Evolutionary conservation across 30 jellyfish, hydroid and myxozoan species (phyloP), one percentile per base, ranked within the genome.

Genomic region (Catostylus mosaicus): DNA sequence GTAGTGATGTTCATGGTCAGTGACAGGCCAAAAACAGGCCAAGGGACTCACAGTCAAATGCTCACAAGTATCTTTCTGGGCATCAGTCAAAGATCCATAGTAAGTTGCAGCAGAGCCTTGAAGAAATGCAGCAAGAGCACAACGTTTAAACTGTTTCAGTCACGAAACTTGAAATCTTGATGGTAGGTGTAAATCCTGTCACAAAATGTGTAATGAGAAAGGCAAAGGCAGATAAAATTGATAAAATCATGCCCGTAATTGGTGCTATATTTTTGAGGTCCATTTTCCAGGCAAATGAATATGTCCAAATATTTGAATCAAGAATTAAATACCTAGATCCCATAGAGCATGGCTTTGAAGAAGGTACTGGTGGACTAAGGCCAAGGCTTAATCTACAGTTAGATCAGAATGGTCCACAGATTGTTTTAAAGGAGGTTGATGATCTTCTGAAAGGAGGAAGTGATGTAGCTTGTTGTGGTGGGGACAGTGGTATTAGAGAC

Each of bases 151-250:
- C n/a, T 26, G 36, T 23, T 29, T 35, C 12, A 61, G 74, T 40
- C 40, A 16, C 43, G n/a, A n/a, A 29, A 36, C n/a, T 35, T 40
- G 43, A n/a, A 26, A 61, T 61, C 74, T 35, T 40, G 40, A 29
- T 6, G 26, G 26, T 32, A 19, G 26, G 67, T 19, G 32, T 19
- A 29, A n/a, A 29, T 61, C 74, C 74, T 61, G 74, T 61, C 74
- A n/a, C 74, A 35, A 61, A 61, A n/a, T 61, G n/a, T 61, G 74
- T 61, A 61, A 40, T 40, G 74, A n/a, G 74, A n/a, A n/a, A n/a
- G n/a, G n/a, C n/a, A n/a, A n/a, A n/a, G n/a, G n/a, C n/a, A n/a
- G n/a, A n/a, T n/a, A n/a, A n/a, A n/a, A n/a, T n/a, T n/a, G n/a
- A n/a, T n/a, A n/a, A n/a, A n/a, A n/a, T n/a, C n/a, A n/a, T n/a